A percentile compares a stretch with the other conserved stretches of the same genome.
Conservation (phyloP, 2,113 vertebrate genomes). For the Camelus bactrianus region DNA sequence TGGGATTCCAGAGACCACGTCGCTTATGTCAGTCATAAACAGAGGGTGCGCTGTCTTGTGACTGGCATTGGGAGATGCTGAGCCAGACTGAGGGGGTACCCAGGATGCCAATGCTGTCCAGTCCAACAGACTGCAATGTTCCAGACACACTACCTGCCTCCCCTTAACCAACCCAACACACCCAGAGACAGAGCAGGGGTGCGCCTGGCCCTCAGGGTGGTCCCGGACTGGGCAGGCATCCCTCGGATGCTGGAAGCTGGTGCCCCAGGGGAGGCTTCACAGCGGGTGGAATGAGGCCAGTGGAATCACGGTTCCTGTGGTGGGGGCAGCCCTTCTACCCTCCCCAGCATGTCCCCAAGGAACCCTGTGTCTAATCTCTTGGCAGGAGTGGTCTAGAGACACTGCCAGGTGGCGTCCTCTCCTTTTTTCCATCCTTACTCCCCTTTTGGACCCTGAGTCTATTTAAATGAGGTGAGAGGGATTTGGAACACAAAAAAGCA, state of each 20-base stretch:
- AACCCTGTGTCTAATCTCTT: too few species aligned
- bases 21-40: neutral
- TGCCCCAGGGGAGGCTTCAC: neutral
- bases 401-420: neutral
- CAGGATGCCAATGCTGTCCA: neutral
- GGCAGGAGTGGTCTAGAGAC: neutral
- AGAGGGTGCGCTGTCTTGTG: neutral
- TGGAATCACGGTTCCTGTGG: neutral
- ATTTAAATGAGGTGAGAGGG: neutral
- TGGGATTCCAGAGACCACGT: neutral
- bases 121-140: neutral
- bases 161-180: neutral
- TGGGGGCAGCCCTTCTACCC: neutral
- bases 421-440: neutral
- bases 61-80: neutral
- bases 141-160: neutral
- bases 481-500: neutral
- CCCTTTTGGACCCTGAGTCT: neutral
- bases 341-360: neutral
- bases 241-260: neutral
- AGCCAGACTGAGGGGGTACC: too few species aligned
- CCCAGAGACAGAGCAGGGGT: neutral
- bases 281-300: neutral
- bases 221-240: neutral
- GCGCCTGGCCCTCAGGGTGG: too few species aligned